phyloP scores from a whole-genome alignment of 2,113 vertebrate species.

The Cyprinodon brontotheroides region DNA sequence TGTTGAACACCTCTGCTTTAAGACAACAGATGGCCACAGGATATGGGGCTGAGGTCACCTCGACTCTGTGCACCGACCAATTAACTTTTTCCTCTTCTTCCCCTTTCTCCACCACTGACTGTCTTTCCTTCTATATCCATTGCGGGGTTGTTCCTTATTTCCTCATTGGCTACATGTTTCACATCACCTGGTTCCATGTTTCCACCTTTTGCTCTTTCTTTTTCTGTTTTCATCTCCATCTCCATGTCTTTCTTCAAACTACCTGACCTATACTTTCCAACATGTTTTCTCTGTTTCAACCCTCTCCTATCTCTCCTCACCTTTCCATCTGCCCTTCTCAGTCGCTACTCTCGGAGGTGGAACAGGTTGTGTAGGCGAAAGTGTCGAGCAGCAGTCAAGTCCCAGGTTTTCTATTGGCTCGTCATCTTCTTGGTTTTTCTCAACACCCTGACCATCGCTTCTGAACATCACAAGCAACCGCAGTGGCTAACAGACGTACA shows the following conservation, averaged over 20 bases:
- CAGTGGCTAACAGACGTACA: slow-evolving; percentile 90
- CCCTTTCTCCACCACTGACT: slow-evolving; percentile 12
- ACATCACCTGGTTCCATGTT: background rate
- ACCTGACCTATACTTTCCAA: background rate
- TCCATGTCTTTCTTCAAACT: background rate
- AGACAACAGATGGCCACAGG: slow-evolving; percentile 26
- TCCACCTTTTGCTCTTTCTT: background rate
- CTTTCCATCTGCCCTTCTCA: slow-evolving; percentile 56
- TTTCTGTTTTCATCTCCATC: background rate
- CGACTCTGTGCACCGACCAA: slow-evolving; percentile 12
- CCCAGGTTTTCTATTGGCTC: slow-evolving; percentile 96
- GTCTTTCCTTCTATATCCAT: slow-evolving; percentile 6
- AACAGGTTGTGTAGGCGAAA: slow-evolving; percentile 92
- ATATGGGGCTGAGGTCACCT: slow-evolving; percentile 39
- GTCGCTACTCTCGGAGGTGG: slow-evolving; percentile 97
- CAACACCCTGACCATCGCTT: slow-evolving; percentile 95
- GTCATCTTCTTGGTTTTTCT: slow-evolving; percentile 95
- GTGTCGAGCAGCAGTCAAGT: slow-evolving; percentile 91
- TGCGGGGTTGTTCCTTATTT: background rate
- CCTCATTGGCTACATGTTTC: background rate
- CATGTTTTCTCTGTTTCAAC: background rate
- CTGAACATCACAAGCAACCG: slow-evolving; percentile 91
- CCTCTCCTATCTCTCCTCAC: slow-evolving; percentile 6
- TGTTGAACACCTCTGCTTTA: slow-evolving; percentile 49
- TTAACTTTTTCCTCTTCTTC: slow-evolving; percentile 32